Conservation (phyloP, 2,113 vertebrate species). For the Puffinus mauretanicus region DNA sequence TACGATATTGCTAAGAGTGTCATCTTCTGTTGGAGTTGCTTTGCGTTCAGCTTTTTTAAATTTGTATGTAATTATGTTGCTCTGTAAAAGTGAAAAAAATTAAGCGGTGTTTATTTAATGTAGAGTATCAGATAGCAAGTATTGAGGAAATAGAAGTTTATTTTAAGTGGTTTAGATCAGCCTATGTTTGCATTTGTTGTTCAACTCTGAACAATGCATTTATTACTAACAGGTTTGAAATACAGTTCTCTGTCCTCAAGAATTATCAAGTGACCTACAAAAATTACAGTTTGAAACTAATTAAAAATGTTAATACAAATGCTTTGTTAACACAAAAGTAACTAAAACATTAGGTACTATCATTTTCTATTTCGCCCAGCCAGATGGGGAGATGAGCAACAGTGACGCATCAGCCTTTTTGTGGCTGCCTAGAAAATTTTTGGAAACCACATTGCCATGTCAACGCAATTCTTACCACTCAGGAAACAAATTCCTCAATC, state of each 20-base stretch:
- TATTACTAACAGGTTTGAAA: not conserved
- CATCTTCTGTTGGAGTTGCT: not conserved
- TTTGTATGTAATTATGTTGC: not conserved
- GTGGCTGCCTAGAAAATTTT: not conserved
- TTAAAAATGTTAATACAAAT: not conserved
- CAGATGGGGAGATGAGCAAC: not conserved
- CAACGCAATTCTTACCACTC: not conserved
- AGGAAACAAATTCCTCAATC: slow-evolving; percentile 23
- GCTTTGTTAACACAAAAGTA: not conserved
- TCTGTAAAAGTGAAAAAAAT: not conserved
- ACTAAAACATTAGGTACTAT: not conserved
- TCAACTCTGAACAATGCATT: not conserved
- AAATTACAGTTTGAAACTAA: not conserved
- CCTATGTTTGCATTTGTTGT: not conserved
- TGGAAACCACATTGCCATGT: slow-evolving; percentile 12
- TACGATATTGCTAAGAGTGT: not conserved
- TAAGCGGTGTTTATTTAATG: not conserved
- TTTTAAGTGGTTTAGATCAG: not conserved
- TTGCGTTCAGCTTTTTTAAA: not conserved
- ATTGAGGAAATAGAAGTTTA: not conserved
- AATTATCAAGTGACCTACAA: not conserved
- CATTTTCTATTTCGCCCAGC: not conserved
- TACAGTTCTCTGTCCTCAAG: not conserved
- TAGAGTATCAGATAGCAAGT: not conserved
- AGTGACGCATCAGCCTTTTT: not conserved